Evolutionary conservation across 2,888 invertebrate species (phyloP), one percentile per base, ranked within the genome.

Genomic region (Tribolium freemani): DNA sequence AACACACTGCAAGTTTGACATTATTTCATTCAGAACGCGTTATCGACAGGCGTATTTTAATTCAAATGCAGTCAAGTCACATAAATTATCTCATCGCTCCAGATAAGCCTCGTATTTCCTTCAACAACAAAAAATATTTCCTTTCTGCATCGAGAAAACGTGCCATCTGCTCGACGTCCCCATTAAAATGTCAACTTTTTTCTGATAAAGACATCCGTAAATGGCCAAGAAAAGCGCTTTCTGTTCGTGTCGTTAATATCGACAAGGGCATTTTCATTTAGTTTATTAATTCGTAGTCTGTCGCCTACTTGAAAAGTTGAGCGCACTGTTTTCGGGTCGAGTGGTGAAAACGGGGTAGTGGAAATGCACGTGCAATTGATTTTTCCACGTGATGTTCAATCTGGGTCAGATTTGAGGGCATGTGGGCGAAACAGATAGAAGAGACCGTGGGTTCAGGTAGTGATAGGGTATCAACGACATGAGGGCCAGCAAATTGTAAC

Each of bases 251-350:
- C 44, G 10, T 46, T 26, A 38, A 51, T 53, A 38, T 21, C 44
- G 6, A 16, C 64, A 64, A 64, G 64, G 64, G 38, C 64, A 64
- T 54, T 64, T 64, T 54, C 64, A 64, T 64, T 64, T 31, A 63
- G 11, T 63, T 26, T 26, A 50, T 51, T 51, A 51, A 63, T 9
- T 48, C 46, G 46, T n/a, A 30, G 60, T 2, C 58, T 3, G 30
- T 31, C 31, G 13, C 50, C 31, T 26, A 21, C 50, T 9, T 9
- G 11, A 50, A 57, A 63, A 51, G 63, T 48, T 63, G 50, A 63
- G 5, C 63, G 51, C n/a, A 54, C 53, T 45, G 10, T 66, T 66
- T 53, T 54, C 13, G 46, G 66, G 66, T 66, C 66, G 44, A 64
- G 2, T 31, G 46, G 46, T 26, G 13, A 44, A 58, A 20, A 44